These are phyloP conservation scores for Syncerus caffer DNA, from an alignment of 2,797 vertebrate species.

Conservation along the genomic window DNA sequence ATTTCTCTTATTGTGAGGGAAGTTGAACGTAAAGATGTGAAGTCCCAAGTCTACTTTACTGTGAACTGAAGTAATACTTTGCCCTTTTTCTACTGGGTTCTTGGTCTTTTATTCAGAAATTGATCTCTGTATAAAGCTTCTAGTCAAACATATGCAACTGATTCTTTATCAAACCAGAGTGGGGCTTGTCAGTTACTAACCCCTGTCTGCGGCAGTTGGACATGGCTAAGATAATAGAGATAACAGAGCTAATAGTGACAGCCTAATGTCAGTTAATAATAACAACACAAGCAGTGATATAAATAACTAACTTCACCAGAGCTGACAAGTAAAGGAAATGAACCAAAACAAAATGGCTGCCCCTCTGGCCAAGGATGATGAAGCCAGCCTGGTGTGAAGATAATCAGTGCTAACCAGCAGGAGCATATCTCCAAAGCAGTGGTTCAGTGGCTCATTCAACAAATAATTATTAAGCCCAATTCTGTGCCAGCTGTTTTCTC, in stretches of 20 bases:
- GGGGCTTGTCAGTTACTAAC: neutral
- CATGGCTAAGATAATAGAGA: neutral
- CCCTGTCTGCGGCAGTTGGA: neutral
- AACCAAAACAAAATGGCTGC: neutral
- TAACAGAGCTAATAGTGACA: neutral
- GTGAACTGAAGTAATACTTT: neutral
- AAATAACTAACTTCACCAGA: neutral
- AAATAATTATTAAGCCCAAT: neutral
- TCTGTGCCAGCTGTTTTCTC: neutral
- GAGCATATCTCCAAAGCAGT: neutral
- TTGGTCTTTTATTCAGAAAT: neutral
- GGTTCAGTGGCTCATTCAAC: neutral
- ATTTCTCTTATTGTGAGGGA: neutral
- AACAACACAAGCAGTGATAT: neutral
- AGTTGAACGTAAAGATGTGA: neutral
- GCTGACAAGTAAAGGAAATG: slow-evolving; percentile 9
- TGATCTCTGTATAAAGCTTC: neutral
- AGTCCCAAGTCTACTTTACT: neutral
- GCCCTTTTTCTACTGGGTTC: neutral
- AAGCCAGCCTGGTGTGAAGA: neutral
- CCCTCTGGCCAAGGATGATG: neutral
- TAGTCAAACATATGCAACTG: neutral
- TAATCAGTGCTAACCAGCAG: neutral
- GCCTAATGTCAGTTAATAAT: neutral
- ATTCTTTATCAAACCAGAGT: neutral